Conservation (phyloP, 2,888 invertebrate species). For the Rhamphomyia laevipes region DNA sequence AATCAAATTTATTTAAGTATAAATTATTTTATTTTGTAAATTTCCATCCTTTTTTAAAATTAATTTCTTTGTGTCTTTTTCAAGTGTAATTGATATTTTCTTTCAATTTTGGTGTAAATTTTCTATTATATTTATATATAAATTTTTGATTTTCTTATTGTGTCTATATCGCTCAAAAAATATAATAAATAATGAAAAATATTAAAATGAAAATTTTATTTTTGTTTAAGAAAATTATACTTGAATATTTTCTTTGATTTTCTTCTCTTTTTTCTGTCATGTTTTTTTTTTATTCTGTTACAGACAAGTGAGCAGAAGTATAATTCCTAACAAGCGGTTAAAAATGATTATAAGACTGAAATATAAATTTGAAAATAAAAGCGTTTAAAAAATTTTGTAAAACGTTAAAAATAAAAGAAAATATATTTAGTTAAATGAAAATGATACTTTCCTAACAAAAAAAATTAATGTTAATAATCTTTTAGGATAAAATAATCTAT, state of each 20-base stretch:
- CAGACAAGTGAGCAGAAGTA: conserved; percentile 31
- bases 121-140: too few species aligned
- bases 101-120: too few species aligned
- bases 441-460: background rate
- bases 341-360: conserved; percentile 38
- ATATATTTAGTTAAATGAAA: conserved; percentile 1
- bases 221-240: too few species aligned
- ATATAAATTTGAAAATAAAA: conserved; percentile 28
- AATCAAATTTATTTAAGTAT: too few species aligned
- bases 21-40: too few species aligned
- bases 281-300: conserved; percentile 22
- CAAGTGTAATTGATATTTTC: too few species aligned
- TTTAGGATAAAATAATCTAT: background rate
- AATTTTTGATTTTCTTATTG: too few species aligned
- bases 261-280: conserved; percentile 10
- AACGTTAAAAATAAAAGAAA: conserved; percentile 3
- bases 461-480: too few species aligned
- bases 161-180: too few species aligned
- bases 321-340: conserved; percentile 36
- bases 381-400: background rate
- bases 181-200: too few species aligned
- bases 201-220: background rate
- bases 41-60: too few species aligned
- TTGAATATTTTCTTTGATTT: conserved; percentile 9
- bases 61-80: too few species aligned